These are phyloP conservation scores for Halcyon senegalensis DNA, from an alignment of 2,113 vertebrate species.

Conservation along the genomic window DNA sequence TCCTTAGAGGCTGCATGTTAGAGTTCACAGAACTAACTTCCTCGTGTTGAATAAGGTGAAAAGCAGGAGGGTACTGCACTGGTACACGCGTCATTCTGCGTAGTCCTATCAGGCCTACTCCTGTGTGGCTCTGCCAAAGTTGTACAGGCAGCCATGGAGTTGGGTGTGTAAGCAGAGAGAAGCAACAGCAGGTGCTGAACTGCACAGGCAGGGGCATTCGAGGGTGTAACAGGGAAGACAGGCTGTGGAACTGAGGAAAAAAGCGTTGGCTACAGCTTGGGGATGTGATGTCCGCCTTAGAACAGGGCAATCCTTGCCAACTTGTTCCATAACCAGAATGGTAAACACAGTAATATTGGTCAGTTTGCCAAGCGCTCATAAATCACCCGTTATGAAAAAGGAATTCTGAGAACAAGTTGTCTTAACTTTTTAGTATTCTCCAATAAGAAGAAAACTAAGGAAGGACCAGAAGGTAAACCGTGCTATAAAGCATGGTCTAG, in stretches of 20 bases:
- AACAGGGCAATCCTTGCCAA: not conserved
- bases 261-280: fast-evolving
- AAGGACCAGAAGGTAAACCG: not conserved
- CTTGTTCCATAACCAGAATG: not conserved
- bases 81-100: fast-evolving
- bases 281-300: not conserved
- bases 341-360: not conserved
- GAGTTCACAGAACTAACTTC: not conserved
- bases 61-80: not conserved
- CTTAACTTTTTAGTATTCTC: not conserved
- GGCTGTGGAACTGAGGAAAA: no score
- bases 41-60: not conserved
- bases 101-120: not conserved
- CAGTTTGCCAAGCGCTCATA: not conserved
- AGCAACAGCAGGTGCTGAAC: not conserved
- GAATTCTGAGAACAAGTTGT: not conserved
- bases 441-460: not conserved
- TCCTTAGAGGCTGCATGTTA: not conserved
- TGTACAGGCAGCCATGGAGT: fast-evolving
- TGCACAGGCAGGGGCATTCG: not conserved
- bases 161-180: not conserved
- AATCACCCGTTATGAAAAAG: not conserved
- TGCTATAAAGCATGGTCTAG: not conserved
- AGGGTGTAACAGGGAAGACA: not conserved
- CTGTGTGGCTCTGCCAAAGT: not conserved